Evolutionary conservation across 1,140 invertebrate genomes (phyloP).

Genomic region (Nilaparvata lugens): DNA sequence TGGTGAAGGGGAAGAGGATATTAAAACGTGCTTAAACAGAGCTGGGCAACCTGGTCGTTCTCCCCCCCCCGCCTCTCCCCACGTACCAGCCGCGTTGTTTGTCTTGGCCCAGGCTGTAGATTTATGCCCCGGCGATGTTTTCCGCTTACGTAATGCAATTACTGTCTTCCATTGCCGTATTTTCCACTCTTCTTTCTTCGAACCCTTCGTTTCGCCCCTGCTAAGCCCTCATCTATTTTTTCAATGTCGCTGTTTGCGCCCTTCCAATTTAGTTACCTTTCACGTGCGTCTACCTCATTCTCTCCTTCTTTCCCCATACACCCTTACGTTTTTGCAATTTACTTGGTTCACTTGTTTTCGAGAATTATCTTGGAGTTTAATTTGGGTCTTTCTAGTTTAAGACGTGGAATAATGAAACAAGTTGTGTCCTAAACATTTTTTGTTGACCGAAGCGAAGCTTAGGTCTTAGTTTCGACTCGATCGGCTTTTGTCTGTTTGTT

Average conservation of each 20-base stretch:
- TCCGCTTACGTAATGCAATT: slow-evolving; percentile 3
- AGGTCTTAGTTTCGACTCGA: too few relatives aligned
- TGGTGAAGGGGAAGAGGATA: slow-evolving; percentile 27
- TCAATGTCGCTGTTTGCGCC: neutral
- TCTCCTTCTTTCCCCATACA: too few relatives aligned
- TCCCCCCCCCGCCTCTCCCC: neutral
- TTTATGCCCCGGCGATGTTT: neutral
- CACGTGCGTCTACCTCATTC: too few relatives aligned
- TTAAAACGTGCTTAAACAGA: slow-evolving; percentile 30
- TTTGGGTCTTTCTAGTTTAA: too few relatives aligned
- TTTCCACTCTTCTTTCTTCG: neutral
- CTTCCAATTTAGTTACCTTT: too few relatives aligned
- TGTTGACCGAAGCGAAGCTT: too few relatives aligned
- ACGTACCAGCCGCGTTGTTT: neutral
- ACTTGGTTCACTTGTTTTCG: too few relatives aligned
- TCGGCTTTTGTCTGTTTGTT: too few relatives aligned
- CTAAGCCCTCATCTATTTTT: neutral
- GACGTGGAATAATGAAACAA: too few relatives aligned
- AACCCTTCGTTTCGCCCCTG: neutral
- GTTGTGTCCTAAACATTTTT: too few relatives aligned
- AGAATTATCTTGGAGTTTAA: too few relatives aligned
- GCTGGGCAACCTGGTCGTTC: slow-evolving; percentile 11
- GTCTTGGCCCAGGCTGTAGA: neutral
- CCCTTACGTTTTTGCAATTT: too few relatives aligned
- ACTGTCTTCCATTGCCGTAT: slow-evolving; percentile 1